These are phyloP conservation scores for Drosophila mojavensis DNA, from an alignment of 1,140 invertebrate genomes.

Conservation along the genomic window DNA sequence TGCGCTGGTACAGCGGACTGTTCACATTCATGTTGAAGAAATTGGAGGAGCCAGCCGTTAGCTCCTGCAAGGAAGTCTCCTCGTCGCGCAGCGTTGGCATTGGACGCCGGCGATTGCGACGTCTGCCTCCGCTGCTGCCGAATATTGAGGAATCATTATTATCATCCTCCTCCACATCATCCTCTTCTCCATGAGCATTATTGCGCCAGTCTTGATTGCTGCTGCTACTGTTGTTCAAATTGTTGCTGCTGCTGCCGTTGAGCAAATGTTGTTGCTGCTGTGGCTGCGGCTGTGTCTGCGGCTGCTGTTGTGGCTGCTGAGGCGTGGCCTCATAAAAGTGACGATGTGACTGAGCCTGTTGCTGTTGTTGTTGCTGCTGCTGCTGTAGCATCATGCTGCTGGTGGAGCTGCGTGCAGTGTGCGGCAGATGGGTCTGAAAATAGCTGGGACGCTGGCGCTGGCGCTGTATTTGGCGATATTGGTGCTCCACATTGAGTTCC, in stretches of 20 bases:
- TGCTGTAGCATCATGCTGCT: constrained; percentile 36
- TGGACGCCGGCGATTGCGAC: constrained; percentile 68
- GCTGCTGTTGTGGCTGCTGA: constrained; percentile 52
- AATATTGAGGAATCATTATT: constrained; percentile 57
- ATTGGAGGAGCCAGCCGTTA: constrained; percentile 48
- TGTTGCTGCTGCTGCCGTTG: constrained; percentile 55
- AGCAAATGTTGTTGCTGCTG: constrained; percentile 18
- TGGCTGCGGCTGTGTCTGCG: constrained; percentile 31
- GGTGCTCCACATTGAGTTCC: constrained; percentile 81
- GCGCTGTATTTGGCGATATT: constrained; percentile 59
- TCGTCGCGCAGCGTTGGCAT: constrained; percentile 56
- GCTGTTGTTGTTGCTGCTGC: constrained; percentile 51
- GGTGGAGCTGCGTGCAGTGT: constrained; percentile 38
- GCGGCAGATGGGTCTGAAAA: constrained; percentile 43
- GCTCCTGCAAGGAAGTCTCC: constrained; percentile 42
- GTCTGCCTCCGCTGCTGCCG: constrained; percentile 28
- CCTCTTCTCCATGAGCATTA: constrained; percentile 47
- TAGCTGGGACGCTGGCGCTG: constrained; percentile 62
- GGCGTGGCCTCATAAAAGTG: constrained; percentile 53
- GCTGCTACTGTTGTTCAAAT: constrained; percentile 65
- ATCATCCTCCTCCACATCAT: constrained; percentile 70
- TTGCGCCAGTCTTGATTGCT: constrained; percentile 70
- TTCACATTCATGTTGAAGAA: constrained; percentile 76
- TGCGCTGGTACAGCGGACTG: constrained; percentile 73
- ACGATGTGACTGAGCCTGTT: constrained; percentile 54